Evolutionary conservation across 2,888 invertebrate species (phyloP).

Genomic region (Spodoptera littoralis): DNA sequence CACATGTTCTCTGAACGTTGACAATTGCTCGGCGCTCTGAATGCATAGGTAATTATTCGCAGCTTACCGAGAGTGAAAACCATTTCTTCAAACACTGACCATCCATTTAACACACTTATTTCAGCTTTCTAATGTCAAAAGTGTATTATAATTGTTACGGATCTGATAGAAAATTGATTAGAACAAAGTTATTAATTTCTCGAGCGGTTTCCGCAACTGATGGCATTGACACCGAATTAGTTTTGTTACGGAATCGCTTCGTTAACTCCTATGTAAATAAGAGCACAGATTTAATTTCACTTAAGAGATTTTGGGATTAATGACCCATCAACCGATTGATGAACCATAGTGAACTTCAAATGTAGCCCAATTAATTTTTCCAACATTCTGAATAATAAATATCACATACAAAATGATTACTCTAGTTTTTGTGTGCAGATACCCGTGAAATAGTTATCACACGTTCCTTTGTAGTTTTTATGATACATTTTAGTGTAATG

Average conservation of each 20-base stretch:
- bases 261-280: slow-evolving; percentile 49
- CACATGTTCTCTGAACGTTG: slow-evolving; percentile 57
- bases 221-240: slow-evolving; percentile 35
- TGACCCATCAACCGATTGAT: slow-evolving; percentile 52
- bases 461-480: slow-evolving; percentile 51
- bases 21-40: slow-evolving; percentile 71
- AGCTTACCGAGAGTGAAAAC: slow-evolving; percentile 74
- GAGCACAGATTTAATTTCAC: slow-evolving; percentile 40
- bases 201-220: slow-evolving; percentile 34
- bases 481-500: slow-evolving; percentile 25
- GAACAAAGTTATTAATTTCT: slow-evolving; percentile 50
- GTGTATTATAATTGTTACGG: slow-evolving; percentile 56
- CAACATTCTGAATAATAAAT: slow-evolving; percentile 18
- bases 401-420: slow-evolving; percentile 39
- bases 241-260: slow-evolving; percentile 42
- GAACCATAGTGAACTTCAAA: slow-evolving; percentile 43
- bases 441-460: slow-evolving; percentile 55
- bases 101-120: slow-evolving; percentile 74
- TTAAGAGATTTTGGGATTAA: slow-evolving; percentile 44
- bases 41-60: slow-evolving; percentile 78
- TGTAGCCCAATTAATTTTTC: slow-evolving; percentile 43
- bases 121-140: slow-evolving; percentile 72
- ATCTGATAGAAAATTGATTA: slow-evolving; percentile 55
- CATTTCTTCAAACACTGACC: slow-evolving; percentile 70
- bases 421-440: slow-evolving; percentile 39